phyloP scores from a whole-genome alignment of 2,888 invertebrate species.

The Petrophora chlorosata region DNA sequence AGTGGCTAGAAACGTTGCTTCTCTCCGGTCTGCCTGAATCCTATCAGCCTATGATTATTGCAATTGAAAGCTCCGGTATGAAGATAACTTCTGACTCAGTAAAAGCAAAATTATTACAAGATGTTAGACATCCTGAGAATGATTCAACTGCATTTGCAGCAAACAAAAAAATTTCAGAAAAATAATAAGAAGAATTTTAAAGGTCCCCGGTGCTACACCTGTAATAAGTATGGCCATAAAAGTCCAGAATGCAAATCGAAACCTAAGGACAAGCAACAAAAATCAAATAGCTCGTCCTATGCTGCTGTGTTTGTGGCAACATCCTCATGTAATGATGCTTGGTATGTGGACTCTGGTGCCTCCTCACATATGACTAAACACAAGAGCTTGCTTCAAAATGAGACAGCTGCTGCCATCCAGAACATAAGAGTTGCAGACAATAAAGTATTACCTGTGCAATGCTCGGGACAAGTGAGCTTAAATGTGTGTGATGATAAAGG shows the following conservation, averaged over 20 bases:
- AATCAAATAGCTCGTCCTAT: background rate
- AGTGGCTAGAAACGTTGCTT: slow-evolving; percentile 32
- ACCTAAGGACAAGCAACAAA: background rate
- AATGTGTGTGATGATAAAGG: background rate
- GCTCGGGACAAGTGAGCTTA: background rate
- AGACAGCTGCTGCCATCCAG: background rate
- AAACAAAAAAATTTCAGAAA: background rate
- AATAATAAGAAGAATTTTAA: background rate
- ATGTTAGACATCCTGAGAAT: slow-evolving; percentile 3
- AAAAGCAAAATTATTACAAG: slow-evolving; percentile 11
- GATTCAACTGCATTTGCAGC: background rate
- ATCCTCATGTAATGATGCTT: background rate
- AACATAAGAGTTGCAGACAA: background rate
- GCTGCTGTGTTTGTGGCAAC: background rate
- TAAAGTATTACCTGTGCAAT: background rate
- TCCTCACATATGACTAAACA: background rate
- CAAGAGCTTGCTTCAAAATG: background rate
- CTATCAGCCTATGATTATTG: slow-evolving; percentile 36
- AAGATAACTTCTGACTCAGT: slow-evolving; percentile 18
- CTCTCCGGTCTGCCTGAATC: slow-evolving; percentile 27
- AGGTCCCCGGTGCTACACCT: slow-evolving; percentile 1
- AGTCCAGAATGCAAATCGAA: background rate
- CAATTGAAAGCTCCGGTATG: slow-evolving; percentile 26
- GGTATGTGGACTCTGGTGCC: slow-evolving; percentile 1
- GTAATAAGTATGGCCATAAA: slow-evolving; percentile 8